A percentile compares a stretch with the other conserved stretches of the same genome.
Evolutionary conservation across 2,113 vertebrate genomes (phyloP).

Genomic region (Chunga burmeisteri): DNA sequence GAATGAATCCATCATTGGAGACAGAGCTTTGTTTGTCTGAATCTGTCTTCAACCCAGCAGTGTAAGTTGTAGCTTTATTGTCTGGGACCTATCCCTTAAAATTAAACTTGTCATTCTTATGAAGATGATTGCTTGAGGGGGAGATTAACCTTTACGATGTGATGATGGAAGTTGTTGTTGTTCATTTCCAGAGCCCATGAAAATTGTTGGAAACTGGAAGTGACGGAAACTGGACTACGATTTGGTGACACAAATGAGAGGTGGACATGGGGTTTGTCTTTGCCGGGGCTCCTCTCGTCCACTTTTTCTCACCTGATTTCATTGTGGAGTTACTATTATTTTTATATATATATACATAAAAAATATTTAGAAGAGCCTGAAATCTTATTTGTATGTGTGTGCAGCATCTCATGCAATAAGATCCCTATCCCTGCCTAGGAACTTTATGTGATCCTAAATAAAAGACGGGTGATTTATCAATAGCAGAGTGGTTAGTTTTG

Average conservation of each 20-base stretch:
- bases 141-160: constrained; percentile 34
- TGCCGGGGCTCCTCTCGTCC: neutral
- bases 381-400: neutral
- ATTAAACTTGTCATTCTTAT: constrained; percentile 33
- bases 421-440: neutral
- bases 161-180: neutral
- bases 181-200: neutral
- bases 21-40: constrained; percentile 1
- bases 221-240: neutral
- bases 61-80: constrained; percentile 1
- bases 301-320: neutral
- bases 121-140: constrained; percentile 22
- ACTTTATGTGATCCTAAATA: neutral
- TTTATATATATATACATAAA: too few relatives aligned
- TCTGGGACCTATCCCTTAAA: constrained; percentile 16
- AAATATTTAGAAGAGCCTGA: neutral
- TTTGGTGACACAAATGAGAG: neutral
- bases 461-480: neutral
- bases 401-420: neutral
- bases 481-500: neutral
- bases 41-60: neutral
- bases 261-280: neutral
- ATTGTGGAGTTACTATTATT: neutral
- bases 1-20: neutral
- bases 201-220: neutral